These are phyloP conservation scores for Tenualosa ilisha DNA, from an alignment of 2,797 vertebrate genomes.

Conservation along the genomic window DNA sequence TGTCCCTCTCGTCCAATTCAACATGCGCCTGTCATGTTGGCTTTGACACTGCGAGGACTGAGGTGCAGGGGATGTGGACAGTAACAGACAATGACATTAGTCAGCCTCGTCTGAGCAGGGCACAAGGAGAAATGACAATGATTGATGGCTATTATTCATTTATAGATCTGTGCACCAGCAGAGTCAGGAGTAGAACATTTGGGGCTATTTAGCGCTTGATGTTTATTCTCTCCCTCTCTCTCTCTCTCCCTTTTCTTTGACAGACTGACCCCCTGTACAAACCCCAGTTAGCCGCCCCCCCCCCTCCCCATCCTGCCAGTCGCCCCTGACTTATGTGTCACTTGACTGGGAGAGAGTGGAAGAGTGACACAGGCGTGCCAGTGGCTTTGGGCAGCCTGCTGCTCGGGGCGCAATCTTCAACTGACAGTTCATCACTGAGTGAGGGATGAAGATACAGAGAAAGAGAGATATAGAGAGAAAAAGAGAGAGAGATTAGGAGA, in stretches of 20 bases:
- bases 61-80: constrained; percentile 86
- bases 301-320: neutral
- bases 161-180: constrained; percentile 82
- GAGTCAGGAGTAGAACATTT: constrained; percentile 67
- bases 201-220: constrained; percentile 53
- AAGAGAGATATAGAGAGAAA: constrained; percentile 4
- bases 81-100: constrained; percentile 95
- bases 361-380: constrained; percentile 30
- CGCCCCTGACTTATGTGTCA: constrained; percentile 32
- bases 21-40: constrained; percentile 91
- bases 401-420: constrained; percentile 32
- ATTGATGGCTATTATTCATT: constrained; percentile 95
- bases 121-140: constrained; percentile 91
- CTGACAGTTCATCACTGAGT: constrained; percentile 47
- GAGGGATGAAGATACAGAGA: constrained; percentile 30
- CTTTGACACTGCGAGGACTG: constrained; percentile 84
- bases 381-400: constrained; percentile 41
- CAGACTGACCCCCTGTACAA: constrained; percentile 32
- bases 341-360: constrained; percentile 28
- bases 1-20: constrained; percentile 84
- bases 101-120: constrained; percentile 87
- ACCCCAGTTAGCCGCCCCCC: constrained; percentile 14
- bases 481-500: constrained; percentile 31
- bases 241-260: constrained; percentile 9
- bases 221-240: neutral